Percentiles rank a stretch among this genome's conserved stretches.
Conservation (phyloP, 2,113 vertebrate species). For the Pangasianodon gigas region DNA sequence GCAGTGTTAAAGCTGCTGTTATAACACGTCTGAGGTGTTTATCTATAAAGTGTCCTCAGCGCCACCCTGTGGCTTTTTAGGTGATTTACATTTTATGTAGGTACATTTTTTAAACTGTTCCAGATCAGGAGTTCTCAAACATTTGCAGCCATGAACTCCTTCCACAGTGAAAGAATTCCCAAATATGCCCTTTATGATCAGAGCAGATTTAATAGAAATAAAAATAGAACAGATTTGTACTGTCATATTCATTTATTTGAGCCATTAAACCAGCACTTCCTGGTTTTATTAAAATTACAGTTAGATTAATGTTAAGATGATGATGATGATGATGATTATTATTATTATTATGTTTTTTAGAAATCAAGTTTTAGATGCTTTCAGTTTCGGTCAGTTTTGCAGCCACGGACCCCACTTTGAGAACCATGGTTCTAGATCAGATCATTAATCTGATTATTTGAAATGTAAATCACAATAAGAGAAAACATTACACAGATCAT, state of each 20-base stretch:
- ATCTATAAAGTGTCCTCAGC: not conserved
- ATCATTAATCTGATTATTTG: not conserved
- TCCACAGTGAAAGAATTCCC: no score
- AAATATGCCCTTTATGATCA: no score
- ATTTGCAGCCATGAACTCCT: no score
- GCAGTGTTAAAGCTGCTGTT: not conserved
- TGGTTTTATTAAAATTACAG: not conserved
- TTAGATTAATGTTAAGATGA: not conserved
- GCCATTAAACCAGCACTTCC: not conserved
- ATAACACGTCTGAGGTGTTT: not conserved
- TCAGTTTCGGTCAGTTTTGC: not conserved
- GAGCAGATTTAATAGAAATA: not conserved
- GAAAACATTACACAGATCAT: no score
- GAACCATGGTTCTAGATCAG: not conserved
- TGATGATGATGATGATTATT: not conserved
- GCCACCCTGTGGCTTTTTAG: not conserved
- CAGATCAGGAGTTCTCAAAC: no score
- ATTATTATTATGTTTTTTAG: not conserved
- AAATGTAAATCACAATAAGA: not conserved
- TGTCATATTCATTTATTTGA: not conserved
- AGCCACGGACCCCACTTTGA: not conserved
- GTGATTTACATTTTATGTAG: not conserved
- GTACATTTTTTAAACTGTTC: not conserved
- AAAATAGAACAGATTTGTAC: no score
- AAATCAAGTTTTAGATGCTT: not conserved